Evolutionary conservation across 2,888 invertebrate species (phyloP).

Genomic region (Napeogenes sylphis): DNA sequence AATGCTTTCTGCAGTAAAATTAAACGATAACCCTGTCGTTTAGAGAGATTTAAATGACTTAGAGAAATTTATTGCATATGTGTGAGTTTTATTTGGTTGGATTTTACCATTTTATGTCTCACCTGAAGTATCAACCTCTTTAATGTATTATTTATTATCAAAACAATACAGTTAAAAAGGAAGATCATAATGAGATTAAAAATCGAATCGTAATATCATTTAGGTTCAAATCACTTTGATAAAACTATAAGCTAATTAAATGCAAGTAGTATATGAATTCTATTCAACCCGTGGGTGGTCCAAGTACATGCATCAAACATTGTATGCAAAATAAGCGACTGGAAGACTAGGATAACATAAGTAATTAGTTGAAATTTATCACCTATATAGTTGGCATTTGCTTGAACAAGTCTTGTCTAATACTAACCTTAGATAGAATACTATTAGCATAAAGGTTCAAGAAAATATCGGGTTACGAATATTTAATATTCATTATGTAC

Average conservation of each 20-base stretch:
- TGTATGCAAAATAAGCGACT: slow-evolving; percentile 43
- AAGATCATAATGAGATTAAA: no score
- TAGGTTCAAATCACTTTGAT: background rate
- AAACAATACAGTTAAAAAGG: no score
- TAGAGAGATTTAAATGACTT: slow-evolving; percentile 74
- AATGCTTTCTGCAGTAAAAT: slow-evolving; percentile 78
- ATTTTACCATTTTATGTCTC: slow-evolving; percentile 54
- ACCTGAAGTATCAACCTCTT: slow-evolving; percentile 39
- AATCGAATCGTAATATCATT: background rate
- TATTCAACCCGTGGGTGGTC: slow-evolving; percentile 41
- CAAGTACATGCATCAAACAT: slow-evolving; percentile 37
- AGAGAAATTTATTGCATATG: slow-evolving; percentile 65
- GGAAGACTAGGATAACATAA: slow-evolving; percentile 38
- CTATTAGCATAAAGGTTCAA: no score
- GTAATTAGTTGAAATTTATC: slow-evolving; percentile 36
- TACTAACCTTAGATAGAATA: no score
- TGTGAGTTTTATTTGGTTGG: slow-evolving; percentile 40
- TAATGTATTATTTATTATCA: no score
- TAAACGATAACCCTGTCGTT: slow-evolving; percentile 76
- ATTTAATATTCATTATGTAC: no score
- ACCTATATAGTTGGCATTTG: slow-evolving; percentile 6
- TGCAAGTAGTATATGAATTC: slow-evolving; percentile 12
- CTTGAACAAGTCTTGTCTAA: background rate
- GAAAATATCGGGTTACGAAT: no score
- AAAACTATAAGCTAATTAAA: background rate